Conservation (phyloP, 2,113 vertebrate species). For the Eulemur macaco region DNA sequence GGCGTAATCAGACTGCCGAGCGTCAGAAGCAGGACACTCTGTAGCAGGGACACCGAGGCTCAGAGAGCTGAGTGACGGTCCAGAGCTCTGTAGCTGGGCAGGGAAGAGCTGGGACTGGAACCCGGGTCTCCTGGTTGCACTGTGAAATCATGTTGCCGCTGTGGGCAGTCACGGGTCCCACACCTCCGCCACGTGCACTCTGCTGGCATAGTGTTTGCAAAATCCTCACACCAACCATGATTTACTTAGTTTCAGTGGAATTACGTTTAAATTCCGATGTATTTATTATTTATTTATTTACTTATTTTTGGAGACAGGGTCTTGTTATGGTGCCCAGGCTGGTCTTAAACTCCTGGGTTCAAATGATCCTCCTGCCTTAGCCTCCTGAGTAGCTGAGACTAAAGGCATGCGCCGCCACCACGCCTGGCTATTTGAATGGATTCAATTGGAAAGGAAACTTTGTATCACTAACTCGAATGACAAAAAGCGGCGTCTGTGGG, state of each 20-base stretch:
- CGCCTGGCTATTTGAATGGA: neutral
- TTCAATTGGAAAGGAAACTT: neutral
- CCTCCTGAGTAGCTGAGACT: neutral
- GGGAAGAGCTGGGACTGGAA: neutral
- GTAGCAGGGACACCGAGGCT: neutral
- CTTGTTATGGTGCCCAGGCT: neutral
- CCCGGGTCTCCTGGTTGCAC: neutral
- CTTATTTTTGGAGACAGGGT: neutral
- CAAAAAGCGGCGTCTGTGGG: neutral
- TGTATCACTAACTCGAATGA: neutral
- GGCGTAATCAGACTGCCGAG: neutral
- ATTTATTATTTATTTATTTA: neutral
- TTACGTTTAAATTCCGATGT: neutral
- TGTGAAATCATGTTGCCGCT: rapidly evolving
- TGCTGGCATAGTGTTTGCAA: neutral
- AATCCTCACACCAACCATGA: neutral
- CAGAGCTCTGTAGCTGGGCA: neutral
- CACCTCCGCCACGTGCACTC: rapidly evolving
- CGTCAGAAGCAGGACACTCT: neutral
- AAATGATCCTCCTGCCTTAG: neutral
- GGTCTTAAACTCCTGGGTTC: neutral
- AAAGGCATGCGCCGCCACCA: neutral
- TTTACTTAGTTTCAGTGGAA: neutral
- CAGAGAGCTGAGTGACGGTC: neutral
- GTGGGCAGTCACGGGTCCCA: rapidly evolving